Evolutionary conservation across 2,888 invertebrate genomes (phyloP).

Genomic region (Globia sparganii): DNA sequence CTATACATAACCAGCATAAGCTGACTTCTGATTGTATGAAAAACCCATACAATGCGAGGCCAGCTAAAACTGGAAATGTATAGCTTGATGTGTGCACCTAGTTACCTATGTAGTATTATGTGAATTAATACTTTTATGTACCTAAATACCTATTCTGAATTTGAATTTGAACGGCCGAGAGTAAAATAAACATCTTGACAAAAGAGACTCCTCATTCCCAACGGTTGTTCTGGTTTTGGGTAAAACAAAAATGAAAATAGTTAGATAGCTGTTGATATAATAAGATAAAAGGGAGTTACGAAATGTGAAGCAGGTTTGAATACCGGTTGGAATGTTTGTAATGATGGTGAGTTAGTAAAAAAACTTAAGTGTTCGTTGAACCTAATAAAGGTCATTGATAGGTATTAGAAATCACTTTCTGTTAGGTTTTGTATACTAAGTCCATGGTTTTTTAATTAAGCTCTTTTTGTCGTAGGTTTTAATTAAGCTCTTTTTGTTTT

Average conservation of each 20-base stretch:
- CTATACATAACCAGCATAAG: too few relatives aligned
- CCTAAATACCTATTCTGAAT: too few relatives aligned
- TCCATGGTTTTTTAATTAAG: too few relatives aligned
- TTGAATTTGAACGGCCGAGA: background rate
- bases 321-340: conserved; percentile 25
- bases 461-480: background rate
- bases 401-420: background rate
- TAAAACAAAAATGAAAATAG: background rate
- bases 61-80: too few relatives aligned
- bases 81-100: too few relatives aligned
- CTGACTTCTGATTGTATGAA: too few relatives aligned
- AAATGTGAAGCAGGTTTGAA: conserved; percentile 5
- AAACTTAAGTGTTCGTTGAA: background rate
- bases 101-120: too few relatives aligned
- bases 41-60: too few relatives aligned
- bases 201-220: background rate
- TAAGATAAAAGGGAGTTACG: conserved; percentile 15
- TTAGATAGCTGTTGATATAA: background rate
- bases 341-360: background rate
- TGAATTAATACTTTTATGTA: too few relatives aligned
- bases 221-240: background rate
- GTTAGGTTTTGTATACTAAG: too few relatives aligned
- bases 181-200: background rate
- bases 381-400: background rate
- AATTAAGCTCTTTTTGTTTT: background rate